Evolutionary conservation across 2,113 vertebrate genomes (phyloP), one percentile per base, ranked within the genome.

Genomic region (Ploceus nigricollis): DNA sequence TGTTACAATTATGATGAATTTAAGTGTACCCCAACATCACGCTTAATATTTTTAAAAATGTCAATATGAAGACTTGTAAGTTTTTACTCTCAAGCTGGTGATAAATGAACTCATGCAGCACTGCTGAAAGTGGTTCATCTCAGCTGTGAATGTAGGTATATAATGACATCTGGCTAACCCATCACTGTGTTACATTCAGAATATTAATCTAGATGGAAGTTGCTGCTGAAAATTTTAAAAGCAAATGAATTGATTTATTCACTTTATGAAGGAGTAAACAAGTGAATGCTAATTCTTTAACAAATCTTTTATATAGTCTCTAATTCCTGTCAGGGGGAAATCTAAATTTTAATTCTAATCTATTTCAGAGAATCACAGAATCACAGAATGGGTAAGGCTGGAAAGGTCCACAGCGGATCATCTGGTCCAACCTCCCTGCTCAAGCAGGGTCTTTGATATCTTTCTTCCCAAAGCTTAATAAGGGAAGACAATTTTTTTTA

Each of bases 401-500:
- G 24, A 75, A 75, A 23, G 3, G 16, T n/a, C 6, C 28, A 25
- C 6, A 53, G 39, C 3, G 6, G 7, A 13, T 30, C 24, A n/a
- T 35, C n/a, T 53, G 13, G 24, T n/a, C 11, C 33, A 53, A 15
- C 13, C 11, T 45, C 11, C 7, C 13, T n/a, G 16, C n/a, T 75
- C 20, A 53, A 60, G 16, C 7, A 82, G 10, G 9, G n/a, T 40
- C 31, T 83, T 63, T 88, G 22, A 68, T 7, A 68, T 18, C 11
- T 54, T 4, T 5, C 18, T 89, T 68, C 17, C 20, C 8, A 80
- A 82, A 79, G 3, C 24, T 48, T 40, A 88, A 33, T 3, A 35
- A 54, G 4, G 3, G 23, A 8, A 75, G 11, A 28, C 1, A 65
- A 8, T 8, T 61, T 31, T 21, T 84, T 30, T 7, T 0, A 1